These are phyloP conservation scores for Holacanthus passer DNA, from an alignment of 2,113 vertebrate genomes.

Conservation along the genomic window DNA sequence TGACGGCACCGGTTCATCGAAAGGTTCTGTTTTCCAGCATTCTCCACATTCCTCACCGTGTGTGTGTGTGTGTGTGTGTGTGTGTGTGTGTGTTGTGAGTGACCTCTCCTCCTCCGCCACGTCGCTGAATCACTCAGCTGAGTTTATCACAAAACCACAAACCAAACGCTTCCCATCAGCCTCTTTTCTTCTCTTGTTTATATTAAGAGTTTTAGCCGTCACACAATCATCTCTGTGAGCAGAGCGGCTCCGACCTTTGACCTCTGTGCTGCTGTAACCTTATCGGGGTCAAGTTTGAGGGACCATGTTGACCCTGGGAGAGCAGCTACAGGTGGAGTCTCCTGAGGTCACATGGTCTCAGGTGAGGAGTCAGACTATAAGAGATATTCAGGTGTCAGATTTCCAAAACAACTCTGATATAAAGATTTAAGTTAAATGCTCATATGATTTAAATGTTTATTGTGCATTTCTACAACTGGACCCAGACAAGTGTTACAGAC, in stretches of 20 bases:
- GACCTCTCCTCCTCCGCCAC: conserved; percentile 12
- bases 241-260: neutral
- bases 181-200: neutral
- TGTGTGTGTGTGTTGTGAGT: neutral
- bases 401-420: neutral
- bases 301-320: too few species aligned
- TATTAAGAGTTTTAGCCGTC: neutral
- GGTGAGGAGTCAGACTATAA: too few species aligned
- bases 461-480: too few species aligned
- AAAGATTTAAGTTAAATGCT: neutral
- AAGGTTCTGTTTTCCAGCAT: conserved; percentile 38
- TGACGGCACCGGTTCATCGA: conserved; percentile 24
- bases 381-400: too few species aligned
- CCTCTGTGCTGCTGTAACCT: neutral
- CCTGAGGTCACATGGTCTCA: too few species aligned
- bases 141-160: conserved; percentile 16
- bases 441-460: neutral
- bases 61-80: conserved; percentile 15
- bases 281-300: neutral
- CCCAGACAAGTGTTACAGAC: too few species aligned
- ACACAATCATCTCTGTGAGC: neutral
- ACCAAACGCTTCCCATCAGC: conserved; percentile 10
- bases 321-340: too few species aligned
- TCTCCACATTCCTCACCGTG: conserved; percentile 37
- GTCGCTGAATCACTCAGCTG: conserved; percentile 36